These are phyloP conservation scores for Oncorhynchus masou DNA, from an alignment of 2,113 vertebrate genomes.

Conservation along the genomic window DNA sequence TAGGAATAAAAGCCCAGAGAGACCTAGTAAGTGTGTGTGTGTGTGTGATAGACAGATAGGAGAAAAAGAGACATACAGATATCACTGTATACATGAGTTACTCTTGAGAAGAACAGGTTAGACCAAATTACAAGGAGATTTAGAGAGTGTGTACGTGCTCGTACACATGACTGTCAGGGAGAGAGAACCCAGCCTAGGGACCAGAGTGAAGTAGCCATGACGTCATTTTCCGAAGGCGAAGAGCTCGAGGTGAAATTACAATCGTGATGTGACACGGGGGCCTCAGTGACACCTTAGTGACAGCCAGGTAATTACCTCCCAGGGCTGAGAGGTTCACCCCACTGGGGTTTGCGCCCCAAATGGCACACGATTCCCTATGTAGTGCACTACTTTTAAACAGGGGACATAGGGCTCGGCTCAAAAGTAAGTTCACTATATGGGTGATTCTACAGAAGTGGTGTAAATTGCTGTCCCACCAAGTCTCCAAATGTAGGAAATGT, in stretches of 20 bases:
- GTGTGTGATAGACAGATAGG: neutral
- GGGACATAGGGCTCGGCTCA: too few relatives aligned
- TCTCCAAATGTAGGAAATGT: too few relatives aligned
- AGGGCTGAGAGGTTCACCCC: slow-evolving; percentile 9
- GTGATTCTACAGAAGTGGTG: too few relatives aligned
- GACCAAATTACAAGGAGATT: neutral
- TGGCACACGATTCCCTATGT: too few relatives aligned
- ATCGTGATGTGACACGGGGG: neutral
- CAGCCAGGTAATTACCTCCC: slow-evolving; percentile 11
- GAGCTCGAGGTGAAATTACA: slow-evolving; percentile 5
- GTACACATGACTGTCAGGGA: neutral
- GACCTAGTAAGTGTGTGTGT: neutral
- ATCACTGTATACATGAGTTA: neutral
- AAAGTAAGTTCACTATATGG: too few relatives aligned
- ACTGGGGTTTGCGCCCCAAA: neutral
- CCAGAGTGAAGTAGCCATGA: slow-evolving; percentile 1
- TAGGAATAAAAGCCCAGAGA: neutral
- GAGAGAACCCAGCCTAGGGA: neutral
- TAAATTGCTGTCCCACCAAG: too few relatives aligned
- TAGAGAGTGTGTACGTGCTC: neutral
- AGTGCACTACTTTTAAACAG: too few relatives aligned
- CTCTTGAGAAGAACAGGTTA: neutral
- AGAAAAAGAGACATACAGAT: neutral
- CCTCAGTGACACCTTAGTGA: neutral
- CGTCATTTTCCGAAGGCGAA: neutral